Percentiles rank a stretch among this genome's conserved stretches.
These are phyloP conservation scores for Zaprionus tsacasi DNA, from an alignment of 1,140 invertebrate species.

Conservation along the genomic window DNA sequence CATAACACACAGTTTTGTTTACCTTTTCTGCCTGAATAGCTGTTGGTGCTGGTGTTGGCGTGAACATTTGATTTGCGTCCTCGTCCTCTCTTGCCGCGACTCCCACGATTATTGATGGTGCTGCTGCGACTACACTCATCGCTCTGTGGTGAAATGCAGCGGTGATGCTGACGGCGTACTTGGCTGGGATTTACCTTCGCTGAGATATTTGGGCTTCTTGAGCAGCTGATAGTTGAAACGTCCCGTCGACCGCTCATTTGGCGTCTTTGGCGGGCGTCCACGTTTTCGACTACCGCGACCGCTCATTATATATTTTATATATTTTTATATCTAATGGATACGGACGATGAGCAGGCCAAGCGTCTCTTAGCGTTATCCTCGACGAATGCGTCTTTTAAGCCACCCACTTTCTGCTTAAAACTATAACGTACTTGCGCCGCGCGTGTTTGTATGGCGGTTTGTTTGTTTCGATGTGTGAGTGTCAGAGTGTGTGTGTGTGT, in stretches of 20 bases:
- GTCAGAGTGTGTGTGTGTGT: conserved; percentile 35
- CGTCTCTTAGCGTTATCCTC: conserved; percentile 3
- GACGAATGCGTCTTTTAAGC: conserved; percentile 6
- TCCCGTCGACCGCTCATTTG: conserved; percentile 91
- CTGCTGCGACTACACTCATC: conserved; percentile 88
- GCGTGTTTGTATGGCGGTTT: conserved; percentile 9
- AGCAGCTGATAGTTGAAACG: conserved; percentile 94
- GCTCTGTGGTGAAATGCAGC: conserved; percentile 89
- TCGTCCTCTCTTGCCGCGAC: conserved; percentile 85
- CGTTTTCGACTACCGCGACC: conserved; percentile 92
- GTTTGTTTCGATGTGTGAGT: conserved; percentile 8
- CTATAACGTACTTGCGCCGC: conserved; percentile 25
- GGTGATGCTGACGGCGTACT: conserved; percentile 91
- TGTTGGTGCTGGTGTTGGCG: conserved; percentile 58
- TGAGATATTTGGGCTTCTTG: conserved; percentile 96
- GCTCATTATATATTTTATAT: conserved; percentile 59
- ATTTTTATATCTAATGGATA: conserved; percentile 19
- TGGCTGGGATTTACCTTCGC: conserved; percentile 87
- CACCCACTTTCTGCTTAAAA: conserved; percentile 46
- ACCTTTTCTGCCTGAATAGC: conserved; percentile 86
- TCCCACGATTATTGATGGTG: conserved; percentile 74
- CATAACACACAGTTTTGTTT: conserved; percentile 63
- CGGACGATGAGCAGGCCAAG: background rate
- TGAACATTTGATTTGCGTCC: conserved; percentile 80
- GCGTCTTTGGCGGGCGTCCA: conserved; percentile 94